Base-by-base conservation (phyloP, 2,888 invertebrate genomes). In the Meiosimyza decipiens region DNA sequence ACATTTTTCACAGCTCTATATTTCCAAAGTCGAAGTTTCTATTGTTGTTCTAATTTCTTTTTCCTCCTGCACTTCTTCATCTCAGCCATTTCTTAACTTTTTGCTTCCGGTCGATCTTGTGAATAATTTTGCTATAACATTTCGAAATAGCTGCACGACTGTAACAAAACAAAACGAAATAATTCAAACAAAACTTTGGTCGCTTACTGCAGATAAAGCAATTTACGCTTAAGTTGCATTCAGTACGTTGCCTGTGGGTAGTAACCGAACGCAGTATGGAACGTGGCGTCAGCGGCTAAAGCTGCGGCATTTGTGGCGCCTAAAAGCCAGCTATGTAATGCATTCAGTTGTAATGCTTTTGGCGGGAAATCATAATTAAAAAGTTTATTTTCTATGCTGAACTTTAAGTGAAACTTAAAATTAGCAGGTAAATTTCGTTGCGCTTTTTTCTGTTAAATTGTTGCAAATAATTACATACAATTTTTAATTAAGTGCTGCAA, bases 71-170 rank as follows among this genome's bases (percentile, higher is more conserved):
- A 40, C 40, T 40, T 40, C 9, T 40, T 40, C 40, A 40, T 40
- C 54, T 54, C 6, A 6, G 16, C 54, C n/a, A 16, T 15, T 15
- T 16, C 15, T 16, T 16, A 54, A 54, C 62, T 62, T 33, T 47
- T 47, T 11, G 62, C 62, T 64, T 50, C 64, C 64, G 51, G 50
- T 51, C 64, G 64, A 64, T 64, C 64, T 63, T 64, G 50, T 64
- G 64, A 50, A 64, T 64, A 64, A 64, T 64, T 64, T 51, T 22
- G 51, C 64, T 40, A 40, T 9, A 22, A 51, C 64, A 12, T 9
- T 64, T 51, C 50, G 50, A 64, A 64, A 50, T 57, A 28, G 12
- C 15, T 22, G 22, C 12, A 28, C 57, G 57, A 18, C 9, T 12
- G 18, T 3, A 7, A 6, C 13, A 28, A 11, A 28, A 57, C 13